phyloP scores from a whole-genome alignment of 2,797 vertebrate species.

The Rhinella marina region DNA sequence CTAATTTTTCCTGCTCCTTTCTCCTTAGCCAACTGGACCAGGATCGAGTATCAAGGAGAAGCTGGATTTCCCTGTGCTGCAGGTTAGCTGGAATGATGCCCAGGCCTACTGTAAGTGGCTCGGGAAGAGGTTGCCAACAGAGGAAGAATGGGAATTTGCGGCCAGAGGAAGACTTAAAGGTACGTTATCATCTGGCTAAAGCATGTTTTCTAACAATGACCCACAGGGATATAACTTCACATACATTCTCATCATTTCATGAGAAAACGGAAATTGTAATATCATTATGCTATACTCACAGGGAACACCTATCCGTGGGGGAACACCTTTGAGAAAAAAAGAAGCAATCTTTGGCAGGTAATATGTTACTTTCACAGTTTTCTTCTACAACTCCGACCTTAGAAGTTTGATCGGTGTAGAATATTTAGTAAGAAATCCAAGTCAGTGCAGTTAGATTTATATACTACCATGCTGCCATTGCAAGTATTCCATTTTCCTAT shows the following conservation, averaged over 20 bases:
- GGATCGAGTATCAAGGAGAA: constrained; percentile 86
- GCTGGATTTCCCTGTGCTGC: constrained; percentile 88
- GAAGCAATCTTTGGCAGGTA: constrained; percentile 96
- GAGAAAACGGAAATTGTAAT: background rate
- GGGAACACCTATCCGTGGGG: constrained; percentile 93
- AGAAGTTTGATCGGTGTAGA: background rate
- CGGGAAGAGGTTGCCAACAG: constrained; percentile 83
- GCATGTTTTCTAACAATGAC: background rate
- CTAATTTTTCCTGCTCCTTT: constrained; percentile 15
- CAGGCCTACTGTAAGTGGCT: constrained; percentile 86
- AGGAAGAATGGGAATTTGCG: constrained; percentile 96
- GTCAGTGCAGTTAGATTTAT: background rate
- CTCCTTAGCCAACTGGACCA: constrained; percentile 85
- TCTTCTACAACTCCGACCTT: background rate
- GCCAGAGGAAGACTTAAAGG: constrained; percentile 89
- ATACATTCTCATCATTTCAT: background rate
- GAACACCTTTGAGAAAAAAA: constrained; percentile 88
- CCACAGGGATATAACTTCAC: background rate
- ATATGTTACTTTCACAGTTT: background rate
- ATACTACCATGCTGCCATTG: no score
- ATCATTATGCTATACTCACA: constrained; percentile 66
- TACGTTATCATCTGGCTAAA: constrained; percentile 64
- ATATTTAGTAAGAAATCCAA: no score
- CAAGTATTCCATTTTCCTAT: no score
- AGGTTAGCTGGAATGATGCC: constrained; percentile 97